phyloP scores from a whole-genome alignment of 2,113 vertebrate species.

The Heliornis fulica region DNA sequence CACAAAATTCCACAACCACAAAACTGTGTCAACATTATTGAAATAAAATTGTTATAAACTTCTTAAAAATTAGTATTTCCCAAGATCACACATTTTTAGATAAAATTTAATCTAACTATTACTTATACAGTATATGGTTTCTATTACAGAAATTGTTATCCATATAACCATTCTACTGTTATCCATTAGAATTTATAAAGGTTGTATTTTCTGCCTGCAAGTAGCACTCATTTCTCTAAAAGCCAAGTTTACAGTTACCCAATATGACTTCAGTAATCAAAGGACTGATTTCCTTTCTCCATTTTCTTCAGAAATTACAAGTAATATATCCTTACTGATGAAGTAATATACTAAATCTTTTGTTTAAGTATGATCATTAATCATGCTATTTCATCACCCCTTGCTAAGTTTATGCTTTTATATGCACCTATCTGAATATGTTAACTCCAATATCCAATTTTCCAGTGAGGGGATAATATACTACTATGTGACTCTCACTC shows the following conservation, averaged over 20 bases:
- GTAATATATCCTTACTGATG: background rate
- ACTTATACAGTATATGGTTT: background rate
- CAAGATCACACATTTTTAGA: background rate
- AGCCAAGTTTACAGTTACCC: background rate
- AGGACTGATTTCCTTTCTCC: background rate
- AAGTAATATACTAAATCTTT: background rate
- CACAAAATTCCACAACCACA: background rate
- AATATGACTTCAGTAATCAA: background rate
- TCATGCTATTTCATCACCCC: background rate
- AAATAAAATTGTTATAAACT: background rate
- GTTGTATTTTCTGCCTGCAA: background rate
- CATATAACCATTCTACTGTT: background rate
- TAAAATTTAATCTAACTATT: background rate
- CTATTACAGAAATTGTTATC: background rate
- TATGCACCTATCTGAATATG: background rate
- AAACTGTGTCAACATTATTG: background rate
- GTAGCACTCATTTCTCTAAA: background rate
- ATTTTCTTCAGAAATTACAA: background rate
- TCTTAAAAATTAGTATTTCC: background rate
- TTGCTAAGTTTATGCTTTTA: background rate
- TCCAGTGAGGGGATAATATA: background rate
- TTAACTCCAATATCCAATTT: background rate
- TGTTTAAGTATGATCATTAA: background rate
- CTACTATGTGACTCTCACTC: background rate
- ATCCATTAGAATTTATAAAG: background rate